Base-by-base conservation (phyloP, 2,888 invertebrate genomes). In the Tromatobia lineatoria region DNA sequence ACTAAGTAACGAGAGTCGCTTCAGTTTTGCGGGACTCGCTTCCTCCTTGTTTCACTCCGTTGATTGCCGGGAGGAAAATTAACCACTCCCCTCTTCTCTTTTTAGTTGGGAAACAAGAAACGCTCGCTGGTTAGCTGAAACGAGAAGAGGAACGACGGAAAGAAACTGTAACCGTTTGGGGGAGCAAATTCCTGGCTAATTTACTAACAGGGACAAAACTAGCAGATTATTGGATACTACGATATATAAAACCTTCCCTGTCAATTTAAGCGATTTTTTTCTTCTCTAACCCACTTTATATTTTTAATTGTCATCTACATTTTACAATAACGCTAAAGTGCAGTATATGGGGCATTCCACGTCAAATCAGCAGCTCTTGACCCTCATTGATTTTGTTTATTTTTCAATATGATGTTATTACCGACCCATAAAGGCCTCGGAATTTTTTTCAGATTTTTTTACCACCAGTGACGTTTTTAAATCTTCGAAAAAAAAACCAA, bases 1-100 rank as follows among this genome's bases (percentile, higher is more conserved):
- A 34, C 29, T 29, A 29, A 34, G 34, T 61, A 61, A 61, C 61
- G 34, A 61, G 61, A 64, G 38, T 42, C 20, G 18, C 38, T 64
- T 42, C 64, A 38, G 64, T 64, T 64, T 64, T 10, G n/a, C 64
- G 64, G 42, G 64, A 38, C 64, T 64, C 64, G 8, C 3, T 38
- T 18, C 20, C 64, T 38, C 38, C 64, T 64, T 64, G 64, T 42
- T 64, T 64, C 64, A 64, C 64, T 42, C 64, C 38, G 64, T 42
- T 18, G 38, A 42, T 42, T 64, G 64, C 38, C 64, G 64, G 64
- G 8, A 64, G 20, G 42, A 64, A 64, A 64, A 64, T 64, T 42
- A 64, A 64, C 20, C 64, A 64, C 64, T 64, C 18, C 10, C 64
- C 13, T 64, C 18, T 64, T 64, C 64, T 7, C 64, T 64, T 64